Percentiles rank a stretch among this genome's conserved stretches.
These are phyloP conservation scores for Anthonomus grandis DNA, from an alignment of 1,140 invertebrate species.

Conservation along the genomic window DNA sequence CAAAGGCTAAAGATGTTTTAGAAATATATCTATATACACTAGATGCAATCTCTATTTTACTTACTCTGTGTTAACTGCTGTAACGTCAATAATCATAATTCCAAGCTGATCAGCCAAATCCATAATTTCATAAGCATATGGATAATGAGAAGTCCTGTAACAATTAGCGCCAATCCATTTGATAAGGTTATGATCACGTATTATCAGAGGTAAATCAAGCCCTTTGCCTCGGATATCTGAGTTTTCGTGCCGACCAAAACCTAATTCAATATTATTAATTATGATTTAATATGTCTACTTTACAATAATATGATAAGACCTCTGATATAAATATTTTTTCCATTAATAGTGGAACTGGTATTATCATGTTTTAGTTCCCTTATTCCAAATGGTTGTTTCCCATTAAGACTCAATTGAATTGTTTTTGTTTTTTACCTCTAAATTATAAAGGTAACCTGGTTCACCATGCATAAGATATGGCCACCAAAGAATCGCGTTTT, in stretches of 20 bases:
- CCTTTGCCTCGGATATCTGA: slow-evolving; percentile 69
- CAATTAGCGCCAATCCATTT: slow-evolving; percentile 93
- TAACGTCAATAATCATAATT: slow-evolving; percentile 92
- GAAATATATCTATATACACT: no score
- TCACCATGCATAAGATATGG: slow-evolving; percentile 79
- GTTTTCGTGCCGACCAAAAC: slow-evolving; percentile 94
- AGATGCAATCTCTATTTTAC: no score
- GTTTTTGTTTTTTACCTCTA: slow-evolving; percentile 37
- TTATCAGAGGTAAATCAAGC: slow-evolving; percentile 77
- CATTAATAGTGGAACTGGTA: slow-evolving; percentile 76
- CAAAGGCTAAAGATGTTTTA: no score
- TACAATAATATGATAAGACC: no score
- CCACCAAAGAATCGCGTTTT: slow-evolving; percentile 86
- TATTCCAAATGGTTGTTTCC: slow-evolving; percentile 85
- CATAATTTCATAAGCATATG: slow-evolving; percentile 96
- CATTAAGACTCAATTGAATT: slow-evolving; percentile 41
- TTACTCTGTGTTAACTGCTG: slow-evolving; percentile 82
- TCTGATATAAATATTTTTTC: slow-evolving; percentile 80
- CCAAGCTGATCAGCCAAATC: slow-evolving; percentile 89
- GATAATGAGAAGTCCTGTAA: slow-evolving; percentile 96
- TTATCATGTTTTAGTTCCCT: slow-evolving; percentile 77
- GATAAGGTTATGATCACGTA: slow-evolving; percentile 89
- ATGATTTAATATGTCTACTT: no score
- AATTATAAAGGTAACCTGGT: slow-evolving; percentile 66
- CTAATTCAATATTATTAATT: slow-evolving; percentile 45